These are phyloP conservation scores for Phoeniculus purpureus DNA, from an alignment of 2,797 vertebrate genomes.

Conservation along the genomic window DNA sequence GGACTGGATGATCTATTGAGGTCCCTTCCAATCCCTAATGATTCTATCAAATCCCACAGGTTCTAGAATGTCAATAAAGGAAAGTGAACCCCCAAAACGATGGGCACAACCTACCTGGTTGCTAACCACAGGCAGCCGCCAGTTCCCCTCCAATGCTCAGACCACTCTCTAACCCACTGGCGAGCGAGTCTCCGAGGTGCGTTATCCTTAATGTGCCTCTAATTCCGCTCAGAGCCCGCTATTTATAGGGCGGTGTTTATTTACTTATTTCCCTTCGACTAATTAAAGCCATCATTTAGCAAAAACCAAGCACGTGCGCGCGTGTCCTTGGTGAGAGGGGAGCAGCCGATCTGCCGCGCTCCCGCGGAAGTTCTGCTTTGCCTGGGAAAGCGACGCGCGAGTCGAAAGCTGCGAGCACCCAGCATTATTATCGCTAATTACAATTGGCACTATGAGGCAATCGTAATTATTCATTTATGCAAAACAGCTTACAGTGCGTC, in stretches of 20 bases:
- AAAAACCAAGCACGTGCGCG: background rate
- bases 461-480: slow-evolving; percentile 75
- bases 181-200: slow-evolving; percentile 66
- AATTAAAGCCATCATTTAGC: slow-evolving; percentile 50
- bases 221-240: slow-evolving; percentile 71
- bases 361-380: slow-evolving; percentile 59
- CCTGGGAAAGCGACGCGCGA: slow-evolving; percentile 46
- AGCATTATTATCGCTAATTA: slow-evolving; percentile 75
- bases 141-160: slow-evolving; percentile 55
- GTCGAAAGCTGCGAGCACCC: slow-evolving; percentile 48
- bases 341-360: background rate
- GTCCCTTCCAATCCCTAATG: too few relatives aligned
- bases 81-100: slow-evolving; percentile 45
- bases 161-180: slow-evolving; percentile 67
- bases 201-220: slow-evolving; percentile 73
- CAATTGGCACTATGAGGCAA: slow-evolving; percentile 72
- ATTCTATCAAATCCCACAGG: slow-evolving; percentile 38
- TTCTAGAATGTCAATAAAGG: slow-evolving; percentile 51
- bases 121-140: slow-evolving; percentile 71
- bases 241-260: slow-evolving; percentile 64
- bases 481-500: slow-evolving; percentile 72
- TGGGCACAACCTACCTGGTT: slow-evolving; percentile 50
- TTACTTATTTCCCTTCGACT: slow-evolving; percentile 68
- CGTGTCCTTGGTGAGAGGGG: background rate
- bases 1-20: too few relatives aligned